Conservation (phyloP, 1,140 invertebrate species). For the Lepeophtheirus salmonis region DNA sequence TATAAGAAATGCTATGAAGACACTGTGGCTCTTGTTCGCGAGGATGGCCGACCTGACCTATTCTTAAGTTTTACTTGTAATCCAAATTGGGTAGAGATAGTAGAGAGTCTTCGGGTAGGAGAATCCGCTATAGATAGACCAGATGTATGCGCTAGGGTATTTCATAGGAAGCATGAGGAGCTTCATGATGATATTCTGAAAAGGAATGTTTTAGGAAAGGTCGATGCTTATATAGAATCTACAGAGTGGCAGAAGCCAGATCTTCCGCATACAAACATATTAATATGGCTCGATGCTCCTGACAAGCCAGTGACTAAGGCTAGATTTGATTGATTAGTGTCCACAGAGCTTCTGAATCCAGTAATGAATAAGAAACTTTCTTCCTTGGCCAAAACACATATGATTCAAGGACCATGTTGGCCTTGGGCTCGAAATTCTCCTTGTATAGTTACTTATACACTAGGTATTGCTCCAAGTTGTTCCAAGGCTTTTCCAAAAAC, state of each 20-base stretch:
- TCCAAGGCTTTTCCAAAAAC: background rate
- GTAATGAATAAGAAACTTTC: conserved; percentile 27
- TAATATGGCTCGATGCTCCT: conserved; percentile 23
- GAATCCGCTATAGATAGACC: conserved; percentile 20
- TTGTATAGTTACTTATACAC: background rate
- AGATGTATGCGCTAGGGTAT: conserved; percentile 21
- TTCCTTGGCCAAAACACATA: conserved; percentile 28
- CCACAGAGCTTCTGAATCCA: conserved; percentile 34
- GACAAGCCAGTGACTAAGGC: conserved; percentile 19
- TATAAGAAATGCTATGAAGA: conserved; percentile 17
- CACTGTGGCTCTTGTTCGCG: conserved; percentile 19
- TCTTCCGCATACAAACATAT: conserved; percentile 27
- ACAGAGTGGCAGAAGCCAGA: conserved; percentile 27
- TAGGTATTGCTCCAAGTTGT: background rate
- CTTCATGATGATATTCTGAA: conserved; percentile 21
- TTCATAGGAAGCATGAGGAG: conserved; percentile 14
- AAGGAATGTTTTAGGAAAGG: conserved; percentile 21
- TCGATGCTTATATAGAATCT: conserved; percentile 17
- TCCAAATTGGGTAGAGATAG: conserved; percentile 24
- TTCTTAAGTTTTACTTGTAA: conserved; percentile 24
- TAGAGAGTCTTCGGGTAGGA: conserved; percentile 19
- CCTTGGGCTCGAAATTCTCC: background rate
- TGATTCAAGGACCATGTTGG: conserved; percentile 27
- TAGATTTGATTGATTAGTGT: conserved; percentile 23
- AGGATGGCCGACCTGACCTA: conserved; percentile 19